A percentile compares a stretch with the other conserved stretches of the same genome.
Evolutionary conservation across 2,113 vertebrate genomes (phyloP).

Genomic region (Corythaixoides concolor): DNA sequence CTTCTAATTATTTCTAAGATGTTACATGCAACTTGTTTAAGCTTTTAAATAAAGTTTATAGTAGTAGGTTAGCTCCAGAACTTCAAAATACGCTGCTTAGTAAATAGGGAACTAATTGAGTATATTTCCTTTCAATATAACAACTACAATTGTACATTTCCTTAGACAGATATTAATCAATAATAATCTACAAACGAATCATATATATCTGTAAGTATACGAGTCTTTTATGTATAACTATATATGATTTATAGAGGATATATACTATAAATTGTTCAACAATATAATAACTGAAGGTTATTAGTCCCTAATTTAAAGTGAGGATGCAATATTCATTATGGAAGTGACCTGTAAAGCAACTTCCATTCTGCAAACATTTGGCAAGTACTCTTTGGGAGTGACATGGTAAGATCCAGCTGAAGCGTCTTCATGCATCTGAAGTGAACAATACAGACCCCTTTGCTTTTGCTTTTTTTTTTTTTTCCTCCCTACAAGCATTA

Average conservation of each 20-base stretch:
- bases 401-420: neutral
- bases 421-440: neutral
- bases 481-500: too few relatives aligned
- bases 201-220: neutral
- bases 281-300: neutral
- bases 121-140: neutral
- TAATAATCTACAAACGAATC: neutral
- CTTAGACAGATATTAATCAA: neutral
- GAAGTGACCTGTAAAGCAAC: neutral
- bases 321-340: neutral
- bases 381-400: neutral
- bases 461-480: neutral
- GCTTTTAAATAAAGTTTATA: neutral
- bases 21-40: neutral
- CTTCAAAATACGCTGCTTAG: neutral
- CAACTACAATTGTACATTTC: neutral
- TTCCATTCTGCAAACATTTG: neutral
- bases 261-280: neutral
- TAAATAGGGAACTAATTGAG: neutral
- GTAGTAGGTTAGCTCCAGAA: neutral
- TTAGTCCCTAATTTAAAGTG: neutral
- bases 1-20: neutral
- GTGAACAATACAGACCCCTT: neutral
- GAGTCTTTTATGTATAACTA: too few relatives aligned
- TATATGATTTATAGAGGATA: neutral